Evolutionary conservation across 1,140 invertebrate species (phyloP).

Genomic region (Varroa destructor): DNA sequence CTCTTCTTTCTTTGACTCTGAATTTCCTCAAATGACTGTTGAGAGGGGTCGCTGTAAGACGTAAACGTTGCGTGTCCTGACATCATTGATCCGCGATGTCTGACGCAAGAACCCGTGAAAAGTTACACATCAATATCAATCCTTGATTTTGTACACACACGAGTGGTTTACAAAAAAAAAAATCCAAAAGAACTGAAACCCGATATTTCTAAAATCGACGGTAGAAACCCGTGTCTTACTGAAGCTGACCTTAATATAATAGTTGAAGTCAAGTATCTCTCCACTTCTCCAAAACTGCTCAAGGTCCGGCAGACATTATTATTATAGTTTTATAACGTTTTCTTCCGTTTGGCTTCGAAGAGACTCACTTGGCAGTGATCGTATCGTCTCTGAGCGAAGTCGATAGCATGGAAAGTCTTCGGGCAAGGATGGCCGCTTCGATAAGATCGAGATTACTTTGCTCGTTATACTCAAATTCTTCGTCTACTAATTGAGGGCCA

Average conservation of each 20-base stretch:
- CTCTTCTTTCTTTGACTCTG: slow-evolving; percentile 17
- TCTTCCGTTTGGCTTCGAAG: too few species aligned
- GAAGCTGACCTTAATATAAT: too few species aligned
- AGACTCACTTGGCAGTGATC: slow-evolving; percentile 15
- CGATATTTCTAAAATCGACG: too few species aligned
- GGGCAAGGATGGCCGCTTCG: slow-evolving; percentile 8
- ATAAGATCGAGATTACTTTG: slow-evolving; percentile 29
- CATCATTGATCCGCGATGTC: neutral
- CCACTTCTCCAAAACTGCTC: too few species aligned
- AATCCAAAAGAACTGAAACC: too few species aligned
- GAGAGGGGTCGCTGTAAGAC: neutral
- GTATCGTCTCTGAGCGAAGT: slow-evolving; percentile 30
- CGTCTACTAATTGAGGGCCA: slow-evolving; percentile 36
- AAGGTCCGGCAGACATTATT: too few species aligned
- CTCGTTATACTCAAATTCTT: slow-evolving; percentile 37
- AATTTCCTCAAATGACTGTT: slow-evolving; percentile 19
- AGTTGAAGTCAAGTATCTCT: too few species aligned
- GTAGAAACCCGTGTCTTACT: too few species aligned
- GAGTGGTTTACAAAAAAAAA: too few species aligned
- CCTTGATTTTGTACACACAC: too few species aligned
- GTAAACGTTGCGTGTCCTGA: neutral
- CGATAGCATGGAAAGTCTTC: slow-evolving; percentile 10
- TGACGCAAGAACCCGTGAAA: neutral
- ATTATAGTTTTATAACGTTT: too few species aligned
- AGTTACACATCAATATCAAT: too few species aligned